Evolutionary conservation across 1,140 invertebrate genomes (phyloP), one percentile per base, ranked within the genome.

Genomic region (Camponotus vicinus): DNA sequence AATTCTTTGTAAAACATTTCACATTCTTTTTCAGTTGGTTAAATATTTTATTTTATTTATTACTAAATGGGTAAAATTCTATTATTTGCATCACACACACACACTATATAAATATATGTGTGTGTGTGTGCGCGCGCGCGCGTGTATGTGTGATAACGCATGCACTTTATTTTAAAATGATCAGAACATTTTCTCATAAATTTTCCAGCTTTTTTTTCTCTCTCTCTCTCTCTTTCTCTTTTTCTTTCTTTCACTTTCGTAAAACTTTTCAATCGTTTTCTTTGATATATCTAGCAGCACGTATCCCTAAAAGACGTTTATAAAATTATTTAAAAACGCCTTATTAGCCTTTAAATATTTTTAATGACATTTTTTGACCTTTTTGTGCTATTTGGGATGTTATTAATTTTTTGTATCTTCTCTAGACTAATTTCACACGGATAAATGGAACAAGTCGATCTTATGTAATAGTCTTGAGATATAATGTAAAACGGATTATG

Each of bases 1-100:
- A 71, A 75, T 73, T 73, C n/a, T 82, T 59, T 75, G 1, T 21
- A n/a, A 7, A 75, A 83, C 9, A 15, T 52, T 52, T 21, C 13
- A 34, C 45, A 6, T 37, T 63, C 3, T 21, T 37, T 45, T 6
- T 21, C 32, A 45, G 13, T 49, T 37, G 0, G 9, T 42, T 9
- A 9, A 15, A 2, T 27, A 6, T n/a, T 27, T 27, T 27, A 27
- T 27, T 27, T 27, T 27, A 18, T 0, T 37, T 79, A n/a, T 27
- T 67, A 27, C 15, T 18, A 49, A 49, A 66, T 40, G 3, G 15
- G 18, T 21, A 8, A 57, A 57, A 57, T 57, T 21, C 2, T 57
- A 57, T 21, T 57, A 9, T 57, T 57, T 9, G n/a, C n/a, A 57
- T 21, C 21, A 21, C 21, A 21, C 21, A 21, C 21, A 21, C 21